A percentile compares a stretch with the other conserved stretches of the same genome.
phyloP scores from a whole-genome alignment of 2,113 vertebrate genomes.

The Anseranas semipalmata region DNA sequence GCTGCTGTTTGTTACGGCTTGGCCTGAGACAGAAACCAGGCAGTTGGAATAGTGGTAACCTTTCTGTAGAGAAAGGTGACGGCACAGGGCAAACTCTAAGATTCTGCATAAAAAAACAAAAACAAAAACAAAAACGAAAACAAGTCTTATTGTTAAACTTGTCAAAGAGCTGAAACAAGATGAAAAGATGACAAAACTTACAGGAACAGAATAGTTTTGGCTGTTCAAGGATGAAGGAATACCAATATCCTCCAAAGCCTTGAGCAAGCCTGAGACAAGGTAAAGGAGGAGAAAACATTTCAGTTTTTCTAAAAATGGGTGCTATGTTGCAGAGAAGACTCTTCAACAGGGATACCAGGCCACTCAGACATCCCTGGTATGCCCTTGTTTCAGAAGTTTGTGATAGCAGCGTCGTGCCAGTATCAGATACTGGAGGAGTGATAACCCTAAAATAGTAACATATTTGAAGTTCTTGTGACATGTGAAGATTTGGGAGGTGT shows the following conservation, averaged over 20 bases:
- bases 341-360: background rate
- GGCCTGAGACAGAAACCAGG: background rate
- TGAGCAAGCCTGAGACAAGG: background rate
- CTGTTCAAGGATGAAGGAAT: background rate
- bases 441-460: conserved; percentile 30
- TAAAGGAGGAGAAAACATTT: background rate
- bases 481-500: background rate
- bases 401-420: background rate
- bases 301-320: background rate
- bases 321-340: background rate
- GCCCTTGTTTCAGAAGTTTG: background rate
- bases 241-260: background rate
- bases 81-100: background rate
- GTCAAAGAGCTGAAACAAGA: background rate
- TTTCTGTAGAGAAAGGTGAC: background rate
- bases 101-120: background rate
- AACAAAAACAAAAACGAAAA: background rate
- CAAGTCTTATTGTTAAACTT: background rate
- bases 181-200: background rate
- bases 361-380: background rate
- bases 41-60: background rate
- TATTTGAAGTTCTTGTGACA: background rate
- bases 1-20: background rate
- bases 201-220: background rate
- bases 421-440: background rate